Percentiles rank a stretch among this genome's conserved stretches.
These are phyloP conservation scores for Sphaerodactylus townsendi DNA, from an alignment of 2,113 vertebrate genomes.

Conservation along the genomic window DNA sequence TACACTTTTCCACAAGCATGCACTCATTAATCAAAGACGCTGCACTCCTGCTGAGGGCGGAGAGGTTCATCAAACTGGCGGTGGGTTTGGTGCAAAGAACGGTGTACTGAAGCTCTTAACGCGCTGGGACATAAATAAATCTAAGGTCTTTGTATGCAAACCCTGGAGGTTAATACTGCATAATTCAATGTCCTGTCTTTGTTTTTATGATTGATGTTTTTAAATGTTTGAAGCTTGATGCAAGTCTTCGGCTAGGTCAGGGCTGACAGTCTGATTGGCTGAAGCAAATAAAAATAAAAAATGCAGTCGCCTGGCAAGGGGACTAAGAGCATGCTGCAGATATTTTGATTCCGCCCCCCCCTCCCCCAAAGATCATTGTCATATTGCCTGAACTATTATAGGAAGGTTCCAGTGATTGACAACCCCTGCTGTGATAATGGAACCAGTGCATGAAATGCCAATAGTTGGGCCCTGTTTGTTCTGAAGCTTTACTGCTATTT, in stretches of 20 bases:
- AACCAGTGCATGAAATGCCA: slow-evolving; percentile 74
- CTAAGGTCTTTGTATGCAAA: slow-evolving; percentile 91
- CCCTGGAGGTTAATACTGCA: slow-evolving; percentile 96
- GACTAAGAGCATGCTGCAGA: slow-evolving; percentile 77
- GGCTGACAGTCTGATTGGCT: slow-evolving; percentile 82
- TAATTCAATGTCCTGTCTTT: slow-evolving; percentile 92
- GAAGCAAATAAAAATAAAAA: slow-evolving; percentile 50
- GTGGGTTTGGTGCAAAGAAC: slow-evolving; percentile 86
- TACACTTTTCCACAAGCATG: slow-evolving; percentile 80
- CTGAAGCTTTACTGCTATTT: slow-evolving; percentile 77
- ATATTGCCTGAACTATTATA: slow-evolving; percentile 75
- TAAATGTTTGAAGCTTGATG: slow-evolving; percentile 85
- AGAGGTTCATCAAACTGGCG: slow-evolving; percentile 93
- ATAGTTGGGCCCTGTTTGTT: slow-evolving; percentile 77
- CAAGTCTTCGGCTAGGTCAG: slow-evolving; percentile 83
- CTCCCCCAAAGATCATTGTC: slow-evolving; percentile 76
- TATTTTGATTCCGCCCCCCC: slow-evolving; percentile 65
- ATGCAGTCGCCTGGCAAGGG: slow-evolving; percentile 74
- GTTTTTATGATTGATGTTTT: slow-evolving; percentile 94
- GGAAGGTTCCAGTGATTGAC: slow-evolving; percentile 78
- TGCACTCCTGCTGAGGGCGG: slow-evolving; percentile 88
- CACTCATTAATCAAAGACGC: slow-evolving; percentile 90
- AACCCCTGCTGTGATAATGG: slow-evolving; percentile 84
- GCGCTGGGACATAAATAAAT: slow-evolving; percentile 89
- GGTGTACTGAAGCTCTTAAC: slow-evolving; percentile 83